phyloP scores from a whole-genome alignment of 2,113 vertebrate species.

The Syrrhaptes paradoxus region DNA sequence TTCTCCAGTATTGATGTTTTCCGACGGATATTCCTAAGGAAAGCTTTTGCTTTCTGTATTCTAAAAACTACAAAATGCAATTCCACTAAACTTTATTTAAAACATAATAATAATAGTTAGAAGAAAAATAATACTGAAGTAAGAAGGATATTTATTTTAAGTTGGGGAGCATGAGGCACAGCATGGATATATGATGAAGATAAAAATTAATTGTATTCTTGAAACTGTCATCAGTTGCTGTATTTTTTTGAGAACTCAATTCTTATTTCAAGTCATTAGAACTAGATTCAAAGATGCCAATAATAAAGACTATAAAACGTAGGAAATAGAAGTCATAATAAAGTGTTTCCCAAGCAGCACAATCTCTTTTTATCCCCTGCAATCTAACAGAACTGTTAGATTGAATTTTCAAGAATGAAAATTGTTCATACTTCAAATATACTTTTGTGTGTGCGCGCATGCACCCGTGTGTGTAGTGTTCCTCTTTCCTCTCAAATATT shows the following conservation, averaged over 20 bases:
- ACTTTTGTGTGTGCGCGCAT: not conserved
- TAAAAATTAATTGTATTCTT: not conserved
- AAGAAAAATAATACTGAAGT: not conserved
- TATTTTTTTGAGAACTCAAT: not conserved
- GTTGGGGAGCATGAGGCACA: not conserved
- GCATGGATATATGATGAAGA: not conserved
- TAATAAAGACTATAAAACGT: not conserved
- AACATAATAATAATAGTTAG: not conserved
- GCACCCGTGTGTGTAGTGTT: not conserved
- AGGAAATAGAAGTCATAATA: not conserved
- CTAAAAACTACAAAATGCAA: not conserved
- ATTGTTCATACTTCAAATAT: not conserved
- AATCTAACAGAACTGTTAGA: not conserved
- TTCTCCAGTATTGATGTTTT: not conserved
- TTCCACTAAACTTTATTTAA: not conserved
- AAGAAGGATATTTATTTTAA: not conserved
- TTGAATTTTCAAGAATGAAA: not conserved
- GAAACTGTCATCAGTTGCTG: not conserved
- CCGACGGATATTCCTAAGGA: not conserved
- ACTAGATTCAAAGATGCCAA: not conserved
- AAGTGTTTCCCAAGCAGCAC: not conserved
- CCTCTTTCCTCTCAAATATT: not conserved
- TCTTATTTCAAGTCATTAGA: not conserved
- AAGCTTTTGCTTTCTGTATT: not conserved
- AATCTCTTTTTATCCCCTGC: not conserved